Evolutionary conservation across 2,797 vertebrate genomes (phyloP).

Genomic region (Typhlichthys subterraneus): DNA sequence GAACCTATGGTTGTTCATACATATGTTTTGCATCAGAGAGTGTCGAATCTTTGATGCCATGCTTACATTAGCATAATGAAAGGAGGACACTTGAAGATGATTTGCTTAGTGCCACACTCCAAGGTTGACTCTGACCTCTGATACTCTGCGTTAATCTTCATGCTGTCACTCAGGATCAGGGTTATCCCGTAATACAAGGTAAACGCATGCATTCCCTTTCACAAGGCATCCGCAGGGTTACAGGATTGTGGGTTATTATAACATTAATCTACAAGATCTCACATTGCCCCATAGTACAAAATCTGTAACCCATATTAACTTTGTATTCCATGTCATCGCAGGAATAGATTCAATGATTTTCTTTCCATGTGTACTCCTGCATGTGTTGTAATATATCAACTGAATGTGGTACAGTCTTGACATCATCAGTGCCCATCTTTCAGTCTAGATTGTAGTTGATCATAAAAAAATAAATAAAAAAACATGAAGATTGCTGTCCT

Average conservation of each 20-base stretch:
- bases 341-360: constrained; percentile 35
- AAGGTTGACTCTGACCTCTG: constrained; percentile 31
- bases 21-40: constrained; percentile 34
- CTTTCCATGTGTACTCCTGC: constrained; percentile 45
- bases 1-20: constrained; percentile 36
- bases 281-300: constrained; percentile 11
- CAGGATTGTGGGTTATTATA: constrained; percentile 9
- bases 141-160: constrained; percentile 29
- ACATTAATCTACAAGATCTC: constrained; percentile 11
- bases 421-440: constrained; percentile 32
- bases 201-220: constrained; percentile 30
- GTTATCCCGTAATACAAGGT: constrained; percentile 27
- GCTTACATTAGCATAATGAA: constrained; percentile 34
- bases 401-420: constrained; percentile 16
- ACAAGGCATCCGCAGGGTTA: constrained; percentile 42
- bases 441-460: constrained; percentile 38
- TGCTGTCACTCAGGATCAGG: constrained; percentile 53
- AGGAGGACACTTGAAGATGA: constrained; percentile 13
- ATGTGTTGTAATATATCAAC: constrained; percentile 46
- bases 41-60: constrained; percentile 33
- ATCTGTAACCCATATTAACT: constrained; percentile 19
- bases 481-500: constrained; percentile 49
- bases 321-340: constrained; percentile 21
- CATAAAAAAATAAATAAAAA: constrained; percentile 28
- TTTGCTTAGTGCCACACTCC: constrained; percentile 30